Percentiles rank a stretch among this genome's conserved stretches.
These are phyloP conservation scores for Tokudaia muenninki DNA, from an alignment of 2,797 vertebrate genomes.

Conservation along the genomic window DNA sequence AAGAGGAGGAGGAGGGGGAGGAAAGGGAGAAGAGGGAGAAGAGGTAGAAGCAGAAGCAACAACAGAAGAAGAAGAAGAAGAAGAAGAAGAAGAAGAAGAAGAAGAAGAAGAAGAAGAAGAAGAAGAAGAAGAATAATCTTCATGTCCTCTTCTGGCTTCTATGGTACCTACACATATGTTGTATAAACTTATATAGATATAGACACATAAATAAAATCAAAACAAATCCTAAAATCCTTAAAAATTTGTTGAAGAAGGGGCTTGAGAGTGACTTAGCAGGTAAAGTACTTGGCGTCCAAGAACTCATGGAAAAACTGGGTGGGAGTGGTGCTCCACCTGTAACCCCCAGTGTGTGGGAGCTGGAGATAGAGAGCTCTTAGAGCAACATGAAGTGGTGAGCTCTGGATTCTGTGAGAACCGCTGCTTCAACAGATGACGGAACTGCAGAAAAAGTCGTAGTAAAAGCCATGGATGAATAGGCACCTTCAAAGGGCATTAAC, in stretches of 20 bases:
- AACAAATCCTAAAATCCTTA: neutral
- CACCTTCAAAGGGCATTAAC: neutral
- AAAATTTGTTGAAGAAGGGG: neutral
- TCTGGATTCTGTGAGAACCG: neutral
- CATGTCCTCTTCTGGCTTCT: neutral
- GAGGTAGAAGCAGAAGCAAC: too few relatives aligned
- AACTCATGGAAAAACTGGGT: neutral
- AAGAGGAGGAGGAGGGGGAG: too few relatives aligned
- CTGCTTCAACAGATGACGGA: neutral
- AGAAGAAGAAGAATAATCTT: neutral
- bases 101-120: neutral
- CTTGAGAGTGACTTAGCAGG: neutral
- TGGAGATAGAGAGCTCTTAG: neutral
- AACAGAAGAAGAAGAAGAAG: rapidly evolving
- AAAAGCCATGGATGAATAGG: neutral
- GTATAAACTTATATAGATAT: neutral
- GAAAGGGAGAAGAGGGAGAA: too few relatives aligned
- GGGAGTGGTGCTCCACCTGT: neutral
- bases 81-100: too few relatives aligned
- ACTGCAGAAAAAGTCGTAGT: neutral
- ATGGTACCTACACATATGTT: neutral
- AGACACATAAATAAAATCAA: neutral
- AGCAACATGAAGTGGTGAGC: neutral
- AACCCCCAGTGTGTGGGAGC: neutral
- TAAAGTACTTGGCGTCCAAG: neutral